Base-by-base conservation (phyloP, 2,888 invertebrate species). In the Drosophila setosimentum region DNA sequence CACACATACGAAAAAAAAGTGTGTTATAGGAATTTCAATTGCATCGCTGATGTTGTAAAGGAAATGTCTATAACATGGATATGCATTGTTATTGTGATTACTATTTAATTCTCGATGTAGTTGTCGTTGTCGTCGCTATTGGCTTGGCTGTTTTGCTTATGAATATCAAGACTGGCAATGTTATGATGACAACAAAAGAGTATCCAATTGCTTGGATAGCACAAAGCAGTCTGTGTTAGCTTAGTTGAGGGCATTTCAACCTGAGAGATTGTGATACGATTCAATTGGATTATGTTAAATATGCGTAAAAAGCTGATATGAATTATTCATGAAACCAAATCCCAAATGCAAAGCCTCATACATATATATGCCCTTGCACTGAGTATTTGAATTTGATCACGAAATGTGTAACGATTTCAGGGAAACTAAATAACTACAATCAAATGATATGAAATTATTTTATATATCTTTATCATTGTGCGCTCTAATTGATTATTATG, bases 1-100 rank as follows among this genome's bases (percentile, higher is more conserved):
- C 21, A 21, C n/a, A 16, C 42, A 33, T 42, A 40, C 37, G 50
- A n/a, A 40, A 6, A 13, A 33, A 37, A 4, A 24, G 54, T 21
- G 7, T 67, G 72, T 75, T 72, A 69, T 74, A 73, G 75, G 61
- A 70, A 68, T 75, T 68, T 51, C 49, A 67, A 57, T 53, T 68
- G 76, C 64, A 68, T 59, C 57, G 76, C n/a, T 59, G 51, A 63
- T 66, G 66, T 67, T 74, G 74, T 53, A 62, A 73, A 74, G 78
- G 74, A 78, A 78, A 70, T 78, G 74, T 68, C 64, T 50, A 53
- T 29, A 68, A 62, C 65, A 74, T 78, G 55, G 37, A 62, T 62
- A 58, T 59, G 54, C 53, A 77, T 77, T 69, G 66, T 77, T 76
- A 60, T 58, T 48, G 69, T 40, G 35, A 61, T 64, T 53, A 49